These are phyloP conservation scores for Danio choprae DNA, from an alignment of 2,797 vertebrate species.

Conservation along the genomic window DNA sequence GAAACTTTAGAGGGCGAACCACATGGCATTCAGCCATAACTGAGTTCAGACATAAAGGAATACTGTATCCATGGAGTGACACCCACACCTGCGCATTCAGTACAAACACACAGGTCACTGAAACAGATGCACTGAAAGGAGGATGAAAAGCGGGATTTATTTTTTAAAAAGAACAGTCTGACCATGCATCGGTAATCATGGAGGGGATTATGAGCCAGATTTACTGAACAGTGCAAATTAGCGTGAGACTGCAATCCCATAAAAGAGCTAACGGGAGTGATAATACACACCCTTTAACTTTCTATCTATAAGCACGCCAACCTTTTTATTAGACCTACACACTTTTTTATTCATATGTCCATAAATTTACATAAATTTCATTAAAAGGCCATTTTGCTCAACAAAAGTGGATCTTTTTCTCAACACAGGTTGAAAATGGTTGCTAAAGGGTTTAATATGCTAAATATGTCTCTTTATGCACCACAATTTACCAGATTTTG, in stretches of 20 bases:
- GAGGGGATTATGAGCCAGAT: neutral
- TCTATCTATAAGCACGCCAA: no score
- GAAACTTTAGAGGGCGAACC: conserved; percentile 29
- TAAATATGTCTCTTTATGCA: no score
- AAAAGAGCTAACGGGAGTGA: neutral
- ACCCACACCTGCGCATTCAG: conserved; percentile 31
- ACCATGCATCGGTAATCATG: conserved; percentile 18
- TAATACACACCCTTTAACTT: no score
- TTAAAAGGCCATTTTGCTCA: no score
- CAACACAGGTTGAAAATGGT: no score
- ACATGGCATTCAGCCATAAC: conserved; percentile 40
- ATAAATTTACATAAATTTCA: no score
- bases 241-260: neutral
- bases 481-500: no score
- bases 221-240: neutral
- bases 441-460: no score
- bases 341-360: no score
- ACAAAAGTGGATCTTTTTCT: no score
- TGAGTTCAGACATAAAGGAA: conserved; percentile 55
- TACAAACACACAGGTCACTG: conserved; percentile 31
- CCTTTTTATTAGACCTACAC: no score
- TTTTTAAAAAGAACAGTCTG: conserved; percentile 31
- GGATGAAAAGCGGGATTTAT: conserved; percentile 31
- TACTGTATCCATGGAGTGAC: conserved; percentile 45
- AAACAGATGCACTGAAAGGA: conserved; percentile 48